Base-by-base conservation (phyloP, 2,888 invertebrate species). In the Eremobia ochroleuca region DNA sequence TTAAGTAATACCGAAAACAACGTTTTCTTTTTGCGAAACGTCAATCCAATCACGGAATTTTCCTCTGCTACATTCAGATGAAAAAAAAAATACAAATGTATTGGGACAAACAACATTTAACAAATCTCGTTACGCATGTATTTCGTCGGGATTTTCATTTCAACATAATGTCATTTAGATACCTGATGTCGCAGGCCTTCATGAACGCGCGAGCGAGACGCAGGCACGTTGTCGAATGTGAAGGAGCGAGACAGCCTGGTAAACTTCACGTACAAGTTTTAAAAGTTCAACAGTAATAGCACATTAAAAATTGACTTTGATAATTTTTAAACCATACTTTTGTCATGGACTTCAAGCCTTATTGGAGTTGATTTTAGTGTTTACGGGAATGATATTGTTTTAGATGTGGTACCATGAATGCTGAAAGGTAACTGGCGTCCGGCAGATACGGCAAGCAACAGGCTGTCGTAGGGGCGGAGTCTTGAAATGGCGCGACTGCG, bases 391-490 rank as follows among this genome's bases (percentile, higher is more conserved):
- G 79, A 88, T 88, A 87, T 87, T 86, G 84, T 89, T 90, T 91
- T 89, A 92, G 90, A 92, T 91, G 93, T 93, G 89, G 92, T 91
- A 94, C 88, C 78, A 84, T 88, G 88, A 87, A 73, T 85, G 88
- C 85, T 84, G 81, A 86, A 86, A 89, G 89, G 88, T 92, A 92
- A 97, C 96, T 96, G 96, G 94, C 95, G 95, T 90, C 85, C 92
- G 93, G 90, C 91, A 83, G 87, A 75, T 87, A 85, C 92, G 92
- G 90, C 92, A 96, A 85, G 95, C 97, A 96, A 97, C 97, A 97
- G 97, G 97, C 96, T 94, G 94, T 91, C 89, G 86, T 62, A 84
- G 88, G 92, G 96, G 96, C 94, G 96, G 95, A 94, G 95, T 92
- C 86, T 88, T 72, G 68, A 83, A 86, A 74, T 82, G 87, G 83